Conservation (phyloP, 2,888 invertebrate genomes). For the Acanthopleura granulata region DNA sequence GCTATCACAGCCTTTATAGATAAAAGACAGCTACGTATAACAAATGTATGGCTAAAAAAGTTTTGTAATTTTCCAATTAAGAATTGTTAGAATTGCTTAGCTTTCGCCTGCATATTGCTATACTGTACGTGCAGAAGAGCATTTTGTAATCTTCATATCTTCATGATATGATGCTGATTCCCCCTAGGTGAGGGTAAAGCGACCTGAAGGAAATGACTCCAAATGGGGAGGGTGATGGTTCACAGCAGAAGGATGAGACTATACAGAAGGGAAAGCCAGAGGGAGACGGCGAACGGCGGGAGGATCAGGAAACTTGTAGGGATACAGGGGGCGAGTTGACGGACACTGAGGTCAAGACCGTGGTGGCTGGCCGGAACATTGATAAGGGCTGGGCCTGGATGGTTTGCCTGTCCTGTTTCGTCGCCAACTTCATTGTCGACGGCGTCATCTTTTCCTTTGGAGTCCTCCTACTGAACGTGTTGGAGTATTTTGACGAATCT, state of each 20-base stretch:
- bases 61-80: too few species aligned
- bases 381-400: constrained; percentile 49
- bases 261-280: not conserved
- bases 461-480: constrained; percentile 48
- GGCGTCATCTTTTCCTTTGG: constrained; percentile 61
- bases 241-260: not conserved
- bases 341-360: not conserved
- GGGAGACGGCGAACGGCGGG: not conserved
- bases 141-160: too few species aligned
- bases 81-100: too few species aligned
- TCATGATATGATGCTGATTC: too few species aligned
- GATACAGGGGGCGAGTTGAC: not conserved
- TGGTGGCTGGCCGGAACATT: not conserved
- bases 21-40: too few species aligned
- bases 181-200: too few species aligned
- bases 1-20: too few species aligned
- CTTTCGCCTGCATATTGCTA: too few species aligned
- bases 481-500: constrained; percentile 49
- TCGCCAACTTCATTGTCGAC: constrained; percentile 54
- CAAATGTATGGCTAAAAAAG: too few species aligned
- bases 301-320: not conserved
- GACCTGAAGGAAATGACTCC: too few species aligned
- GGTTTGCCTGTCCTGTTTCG: constrained; percentile 55
- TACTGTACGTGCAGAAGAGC: too few species aligned
- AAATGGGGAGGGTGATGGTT: too few species aligned